A percentile compares a stretch with the other conserved stretches of the same genome.
phyloP scores from a whole-genome alignment of 1,140 invertebrate species.

The Pogonognathellus flavescens region DNA sequence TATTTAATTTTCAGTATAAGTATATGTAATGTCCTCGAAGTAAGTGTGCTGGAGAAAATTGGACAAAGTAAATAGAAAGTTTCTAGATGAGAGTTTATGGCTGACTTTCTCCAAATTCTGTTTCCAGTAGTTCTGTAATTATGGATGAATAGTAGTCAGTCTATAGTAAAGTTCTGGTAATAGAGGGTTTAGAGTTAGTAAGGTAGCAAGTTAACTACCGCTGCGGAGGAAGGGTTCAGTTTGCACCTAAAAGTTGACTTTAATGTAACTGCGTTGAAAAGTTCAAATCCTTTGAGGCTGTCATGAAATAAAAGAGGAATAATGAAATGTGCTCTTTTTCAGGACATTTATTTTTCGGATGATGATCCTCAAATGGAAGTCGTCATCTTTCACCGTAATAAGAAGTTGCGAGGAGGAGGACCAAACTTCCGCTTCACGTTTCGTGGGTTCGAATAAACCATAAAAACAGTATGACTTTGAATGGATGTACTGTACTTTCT shows the following conservation, averaged over 20 bases:
- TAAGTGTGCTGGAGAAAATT: background rate
- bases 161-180: background rate
- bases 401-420: conserved; percentile 82
- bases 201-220: background rate
- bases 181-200: background rate
- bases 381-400: conserved; percentile 79
- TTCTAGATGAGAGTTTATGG: conserved; percentile 13
- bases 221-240: background rate
- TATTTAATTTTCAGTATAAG: too few species aligned
- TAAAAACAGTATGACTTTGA: too few species aligned
- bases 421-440: background rate
- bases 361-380: conserved; percentile 82
- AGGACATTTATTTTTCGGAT: conserved; percentile 82
- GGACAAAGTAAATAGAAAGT: background rate
- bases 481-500: background rate
- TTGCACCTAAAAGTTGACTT: conserved; percentile 42
- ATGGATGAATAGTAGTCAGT: background rate
- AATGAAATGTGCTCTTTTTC: conserved; percentile 68
- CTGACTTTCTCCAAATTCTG: background rate
- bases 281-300: conserved; percentile 54
- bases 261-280: conserved; percentile 45
- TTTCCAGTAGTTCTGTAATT: conserved; percentile 6
- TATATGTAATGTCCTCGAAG: background rate
- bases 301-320: conserved; percentile 51
- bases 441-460: conserved; percentile 9